These are phyloP conservation scores for Empidonax traillii DNA, from an alignment of 2,113 vertebrate genomes.

Conservation along the genomic window DNA sequence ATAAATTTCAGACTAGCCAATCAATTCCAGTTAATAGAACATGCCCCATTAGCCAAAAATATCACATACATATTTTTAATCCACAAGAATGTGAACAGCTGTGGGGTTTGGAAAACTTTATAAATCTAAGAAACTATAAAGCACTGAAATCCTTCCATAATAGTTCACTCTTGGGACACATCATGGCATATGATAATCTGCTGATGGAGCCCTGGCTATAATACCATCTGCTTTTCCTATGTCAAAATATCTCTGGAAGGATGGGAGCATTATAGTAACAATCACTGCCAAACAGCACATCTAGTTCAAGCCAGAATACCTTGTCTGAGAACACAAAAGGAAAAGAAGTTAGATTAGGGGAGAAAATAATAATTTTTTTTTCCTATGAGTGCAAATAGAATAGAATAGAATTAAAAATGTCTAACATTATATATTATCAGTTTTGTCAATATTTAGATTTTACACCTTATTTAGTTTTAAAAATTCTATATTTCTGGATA, in stretches of 20 bases:
- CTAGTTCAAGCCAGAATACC: neutral
- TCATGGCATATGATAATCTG: neutral
- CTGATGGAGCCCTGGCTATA: neutral
- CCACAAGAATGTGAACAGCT: neutral
- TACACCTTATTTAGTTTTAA: neutral
- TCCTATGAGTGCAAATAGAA: neutral
- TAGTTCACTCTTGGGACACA: neutral
- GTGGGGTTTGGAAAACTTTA: neutral
- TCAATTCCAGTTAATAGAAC: neutral
- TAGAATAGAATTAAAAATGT: neutral
- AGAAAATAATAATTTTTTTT: neutral
- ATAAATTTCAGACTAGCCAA: neutral
- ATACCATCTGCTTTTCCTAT: neutral
- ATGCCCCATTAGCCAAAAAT: neutral
- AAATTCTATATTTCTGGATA: neutral
- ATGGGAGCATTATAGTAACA: neutral
- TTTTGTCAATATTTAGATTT: neutral
- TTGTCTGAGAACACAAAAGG: neutral
- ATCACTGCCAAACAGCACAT: neutral
- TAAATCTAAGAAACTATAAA: neutral
- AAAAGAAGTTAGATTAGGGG: neutral
- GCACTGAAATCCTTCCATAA: neutral
- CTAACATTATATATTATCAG: neutral
- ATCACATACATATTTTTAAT: neutral
- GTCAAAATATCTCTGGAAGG: neutral